These are phyloP conservation scores for Hylia prasina DNA, from an alignment of 2,113 vertebrate species.

Conservation along the genomic window DNA sequence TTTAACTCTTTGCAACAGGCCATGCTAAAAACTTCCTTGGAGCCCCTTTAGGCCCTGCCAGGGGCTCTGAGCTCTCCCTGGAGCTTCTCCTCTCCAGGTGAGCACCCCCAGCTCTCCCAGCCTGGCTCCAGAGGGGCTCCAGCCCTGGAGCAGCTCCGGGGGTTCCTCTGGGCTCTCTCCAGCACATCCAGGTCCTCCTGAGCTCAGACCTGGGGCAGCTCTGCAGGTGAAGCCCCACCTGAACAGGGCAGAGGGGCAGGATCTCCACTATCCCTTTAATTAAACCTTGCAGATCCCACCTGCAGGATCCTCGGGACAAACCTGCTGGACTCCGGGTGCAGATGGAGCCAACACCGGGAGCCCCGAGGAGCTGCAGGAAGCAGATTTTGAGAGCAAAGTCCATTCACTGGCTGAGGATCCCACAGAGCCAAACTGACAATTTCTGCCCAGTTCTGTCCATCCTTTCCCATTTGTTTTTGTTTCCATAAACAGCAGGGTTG, in stretches of 20 bases:
- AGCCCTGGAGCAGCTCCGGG: neutral
- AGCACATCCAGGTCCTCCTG: neutral
- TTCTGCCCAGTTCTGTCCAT: neutral
- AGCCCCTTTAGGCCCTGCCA: neutral
- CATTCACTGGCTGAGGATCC: neutral
- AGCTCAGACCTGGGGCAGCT: neutral
- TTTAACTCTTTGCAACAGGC: neutral
- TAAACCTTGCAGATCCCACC: neutral
- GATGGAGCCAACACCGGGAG: neutral
- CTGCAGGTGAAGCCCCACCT: neutral
- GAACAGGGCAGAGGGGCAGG: neutral
- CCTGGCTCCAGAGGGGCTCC: neutral
- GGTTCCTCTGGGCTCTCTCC: fast-evolving
- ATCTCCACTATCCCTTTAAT: neutral
- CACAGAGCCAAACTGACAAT: neutral
- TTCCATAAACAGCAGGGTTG: neutral
- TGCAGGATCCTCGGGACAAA: neutral
- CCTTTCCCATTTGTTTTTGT: neutral
- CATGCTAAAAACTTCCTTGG: neutral
- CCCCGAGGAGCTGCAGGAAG: neutral
- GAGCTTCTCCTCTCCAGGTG: neutral
- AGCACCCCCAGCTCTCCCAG: neutral
- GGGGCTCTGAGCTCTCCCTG: neutral
- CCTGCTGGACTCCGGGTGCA: neutral
- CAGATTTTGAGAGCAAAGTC: neutral